Conservation (phyloP, 2,797 vertebrate species). For the Leptodactylus fallax region DNA sequence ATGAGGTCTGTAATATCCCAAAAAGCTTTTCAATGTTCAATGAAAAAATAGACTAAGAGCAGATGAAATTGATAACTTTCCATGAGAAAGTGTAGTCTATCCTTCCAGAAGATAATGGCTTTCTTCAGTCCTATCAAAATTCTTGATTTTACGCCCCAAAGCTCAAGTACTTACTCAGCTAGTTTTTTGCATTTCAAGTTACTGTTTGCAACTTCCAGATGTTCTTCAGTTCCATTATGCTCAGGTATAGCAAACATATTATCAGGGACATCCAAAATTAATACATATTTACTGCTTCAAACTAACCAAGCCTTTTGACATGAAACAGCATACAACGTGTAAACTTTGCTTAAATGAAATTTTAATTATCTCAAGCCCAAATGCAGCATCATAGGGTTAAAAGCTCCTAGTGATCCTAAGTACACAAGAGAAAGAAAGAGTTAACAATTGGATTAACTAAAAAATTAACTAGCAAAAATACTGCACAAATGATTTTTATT, state of each 20-base stretch:
- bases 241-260: conserved; percentile 7
- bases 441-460: too few species aligned
- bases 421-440: too few species aligned
- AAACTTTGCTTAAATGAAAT: neutral
- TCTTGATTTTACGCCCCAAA: conserved; percentile 46
- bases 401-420: neutral
- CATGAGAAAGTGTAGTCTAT: conserved; percentile 12
- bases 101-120: conserved; percentile 58
- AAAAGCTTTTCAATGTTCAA: conserved; percentile 43
- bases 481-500: too few species aligned
- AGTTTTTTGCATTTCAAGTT: conserved; percentile 34
- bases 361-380: neutral
- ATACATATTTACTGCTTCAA: neutral
- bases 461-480: too few species aligned
- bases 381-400: neutral
- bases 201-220: conserved; percentile 54
- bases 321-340: neutral
- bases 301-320: neutral
- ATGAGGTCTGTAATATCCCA: conserved; percentile 26
- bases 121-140: conserved; percentile 57
- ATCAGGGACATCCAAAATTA: neutral
- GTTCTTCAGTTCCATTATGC: conserved; percentile 11
- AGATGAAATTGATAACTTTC: conserved; percentile 45
- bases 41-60: conserved; percentile 33
- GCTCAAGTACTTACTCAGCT: conserved; percentile 29